Evolutionary conservation across 2,888 invertebrate genomes (phyloP).

Genomic region (Sphaerophoria rueppellii): DNA sequence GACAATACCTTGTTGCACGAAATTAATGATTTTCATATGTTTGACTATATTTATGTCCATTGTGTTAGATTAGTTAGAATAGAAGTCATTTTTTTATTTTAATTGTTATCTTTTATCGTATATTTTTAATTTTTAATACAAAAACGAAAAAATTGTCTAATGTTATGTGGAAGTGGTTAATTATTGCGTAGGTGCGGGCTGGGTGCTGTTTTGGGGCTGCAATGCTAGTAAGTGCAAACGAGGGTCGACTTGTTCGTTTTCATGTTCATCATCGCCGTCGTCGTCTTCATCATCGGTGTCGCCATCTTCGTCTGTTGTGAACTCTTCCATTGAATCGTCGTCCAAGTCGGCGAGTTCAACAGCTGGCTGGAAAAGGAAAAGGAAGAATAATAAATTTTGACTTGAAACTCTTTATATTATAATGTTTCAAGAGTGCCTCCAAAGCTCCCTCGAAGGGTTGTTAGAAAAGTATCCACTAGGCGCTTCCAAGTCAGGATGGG

Average conservation of each 20-base stretch:
- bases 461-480: too few species aligned
- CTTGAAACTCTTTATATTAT: not conserved
- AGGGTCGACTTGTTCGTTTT: too few species aligned
- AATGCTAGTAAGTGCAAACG: too few species aligned
- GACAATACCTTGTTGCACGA: not conserved
- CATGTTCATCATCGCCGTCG: slow-evolving; percentile 37
- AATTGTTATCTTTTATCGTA: slow-evolving; percentile 9
- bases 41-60: not conserved
- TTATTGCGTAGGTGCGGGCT: too few species aligned
- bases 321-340: slow-evolving; percentile 75
- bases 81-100: slow-evolving; percentile 17
- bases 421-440: too few species aligned
- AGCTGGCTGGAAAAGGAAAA: slow-evolving; percentile 76
- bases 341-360: slow-evolving; percentile 78
- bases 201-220: too few species aligned
- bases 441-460: too few species aligned
- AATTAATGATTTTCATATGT: slow-evolving; percentile 5
- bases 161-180: too few species aligned
- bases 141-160: slow-evolving; percentile 2
- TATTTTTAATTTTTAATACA: slow-evolving; percentile 45
- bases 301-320: slow-evolving; percentile 75
- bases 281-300: slow-evolving; percentile 74
- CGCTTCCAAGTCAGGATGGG: too few species aligned
- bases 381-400: not conserved
- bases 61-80: not conserved